phyloP scores from a whole-genome alignment of 2,888 invertebrate genomes.

The Diploptera punctata region DNA sequence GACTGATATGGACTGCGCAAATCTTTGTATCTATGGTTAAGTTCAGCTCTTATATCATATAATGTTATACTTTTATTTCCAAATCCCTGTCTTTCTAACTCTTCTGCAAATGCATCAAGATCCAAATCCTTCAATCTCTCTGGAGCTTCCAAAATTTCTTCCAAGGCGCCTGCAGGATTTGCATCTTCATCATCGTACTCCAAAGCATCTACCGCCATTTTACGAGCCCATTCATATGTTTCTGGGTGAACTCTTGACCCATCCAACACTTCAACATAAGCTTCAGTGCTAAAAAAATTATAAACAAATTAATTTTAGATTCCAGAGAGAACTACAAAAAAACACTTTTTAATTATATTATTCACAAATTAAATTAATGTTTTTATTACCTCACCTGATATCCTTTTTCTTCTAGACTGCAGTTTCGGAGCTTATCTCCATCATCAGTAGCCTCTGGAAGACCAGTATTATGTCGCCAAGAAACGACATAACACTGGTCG shows the following conservation, averaged over 20 bases:
- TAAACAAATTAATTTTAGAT: no score
- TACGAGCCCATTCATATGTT: constrained; percentile 99
- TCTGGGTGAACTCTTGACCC: constrained; percentile 99
- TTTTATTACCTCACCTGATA: no score
- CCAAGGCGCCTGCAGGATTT: constrained; percentile 95
- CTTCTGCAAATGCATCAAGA: constrained; percentile 97
- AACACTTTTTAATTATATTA: no score
- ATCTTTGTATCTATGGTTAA: constrained; percentile 94
- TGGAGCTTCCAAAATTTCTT: constrained; percentile 96
- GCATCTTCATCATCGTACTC: constrained; percentile 98
- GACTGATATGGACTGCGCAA: constrained; percentile 78
- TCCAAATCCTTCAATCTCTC: constrained; percentile 95
- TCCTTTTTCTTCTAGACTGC: no score
- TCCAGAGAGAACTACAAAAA: no score
- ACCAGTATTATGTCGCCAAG: no score
- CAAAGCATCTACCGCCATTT: constrained; percentile 99
- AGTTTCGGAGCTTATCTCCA: no score
- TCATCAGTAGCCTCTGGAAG: no score
- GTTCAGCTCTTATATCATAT: constrained; percentile 95
- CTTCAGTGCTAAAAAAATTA: constrained; percentile 72
- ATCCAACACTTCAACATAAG: constrained; percentile 94
- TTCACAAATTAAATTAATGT: no score
- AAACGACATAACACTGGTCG: no score
- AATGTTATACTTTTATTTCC: constrained; percentile 92
- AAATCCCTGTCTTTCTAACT: constrained; percentile 89